phyloP scores from a whole-genome alignment of 2,888 invertebrate species.

The Hanleya hanleyi region DNA sequence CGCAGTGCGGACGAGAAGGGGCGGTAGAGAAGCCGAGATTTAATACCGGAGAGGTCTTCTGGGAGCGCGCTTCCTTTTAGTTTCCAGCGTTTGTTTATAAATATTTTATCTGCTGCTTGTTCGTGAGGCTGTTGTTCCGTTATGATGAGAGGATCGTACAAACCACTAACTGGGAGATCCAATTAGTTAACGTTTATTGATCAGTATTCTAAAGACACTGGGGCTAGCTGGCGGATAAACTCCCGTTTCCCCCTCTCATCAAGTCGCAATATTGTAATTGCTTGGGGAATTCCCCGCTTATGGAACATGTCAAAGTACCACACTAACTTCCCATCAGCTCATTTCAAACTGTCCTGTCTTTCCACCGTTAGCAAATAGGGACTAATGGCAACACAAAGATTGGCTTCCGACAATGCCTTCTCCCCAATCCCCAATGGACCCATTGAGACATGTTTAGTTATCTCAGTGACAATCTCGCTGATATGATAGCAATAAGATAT shows the following conservation, averaged over 20 bases:
- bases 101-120: background rate
- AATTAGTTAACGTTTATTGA: constrained; percentile 9
- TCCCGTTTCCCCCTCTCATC: background rate
- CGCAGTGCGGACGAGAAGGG: too few relatives aligned
- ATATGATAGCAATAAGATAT: too few relatives aligned
- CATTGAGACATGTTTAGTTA: too few relatives aligned
- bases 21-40: too few relatives aligned
- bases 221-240: background rate
- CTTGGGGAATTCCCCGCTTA: constrained; percentile 5
- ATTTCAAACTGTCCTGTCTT: too few relatives aligned
- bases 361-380: too few relatives aligned
- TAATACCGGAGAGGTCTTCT: background rate
- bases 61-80: constrained; percentile 1
- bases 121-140: background rate
- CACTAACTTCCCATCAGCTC: too few relatives aligned
- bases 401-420: too few relatives aligned
- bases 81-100: background rate
- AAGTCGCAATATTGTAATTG: background rate
- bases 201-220: too few relatives aligned
- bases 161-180: background rate
- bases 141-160: background rate
- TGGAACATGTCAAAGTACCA: background rate
- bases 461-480: too few relatives aligned
- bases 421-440: too few relatives aligned
- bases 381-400: too few relatives aligned